phyloP scores from a whole-genome alignment of 2,888 invertebrate species.

The Hirtodrosophila histrioides region DNA sequence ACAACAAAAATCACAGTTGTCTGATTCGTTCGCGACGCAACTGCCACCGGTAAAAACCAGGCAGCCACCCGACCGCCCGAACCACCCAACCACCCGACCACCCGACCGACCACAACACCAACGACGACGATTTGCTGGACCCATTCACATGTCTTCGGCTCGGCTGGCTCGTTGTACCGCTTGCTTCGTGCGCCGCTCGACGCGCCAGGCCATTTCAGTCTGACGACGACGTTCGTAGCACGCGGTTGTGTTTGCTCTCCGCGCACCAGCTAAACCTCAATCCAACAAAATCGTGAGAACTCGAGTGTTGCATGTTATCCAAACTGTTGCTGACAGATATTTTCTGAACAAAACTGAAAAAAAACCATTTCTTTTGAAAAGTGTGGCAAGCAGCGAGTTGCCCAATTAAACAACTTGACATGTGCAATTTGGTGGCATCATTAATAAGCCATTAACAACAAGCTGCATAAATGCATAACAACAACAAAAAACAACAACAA shows the following conservation, averaged over 20 bases:
- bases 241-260: constrained; percentile 61
- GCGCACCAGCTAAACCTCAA: neutral
- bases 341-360: constrained; percentile 1
- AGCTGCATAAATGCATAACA: constrained; percentile 38
- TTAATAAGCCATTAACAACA: constrained; percentile 25
- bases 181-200: constrained; percentile 46
- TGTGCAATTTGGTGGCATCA: constrained; percentile 1
- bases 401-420: neutral
- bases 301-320: constrained; percentile 25
- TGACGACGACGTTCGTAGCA: constrained; percentile 73
- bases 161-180: constrained; percentile 2
- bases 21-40: constrained; percentile 82
- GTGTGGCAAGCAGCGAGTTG: neutral
- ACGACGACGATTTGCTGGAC: constrained; percentile 61
- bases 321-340: constrained; percentile 35
- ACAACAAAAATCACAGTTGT: constrained; percentile 83
- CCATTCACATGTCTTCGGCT: constrained; percentile 61
- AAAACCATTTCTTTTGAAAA: neutral
- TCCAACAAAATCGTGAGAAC: constrained; percentile 3
- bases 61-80: constrained; percentile 4
- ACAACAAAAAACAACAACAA: constrained; percentile 17
- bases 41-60: constrained; percentile 57
- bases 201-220: constrained; percentile 61
- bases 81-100: constrained; percentile 20
- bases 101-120: constrained; percentile 18